Percentiles rank a stretch among this genome's conserved stretches.
phyloP scores from a whole-genome alignment of 2,888 invertebrate genomes.

The Nomada hirtipes region DNA sequence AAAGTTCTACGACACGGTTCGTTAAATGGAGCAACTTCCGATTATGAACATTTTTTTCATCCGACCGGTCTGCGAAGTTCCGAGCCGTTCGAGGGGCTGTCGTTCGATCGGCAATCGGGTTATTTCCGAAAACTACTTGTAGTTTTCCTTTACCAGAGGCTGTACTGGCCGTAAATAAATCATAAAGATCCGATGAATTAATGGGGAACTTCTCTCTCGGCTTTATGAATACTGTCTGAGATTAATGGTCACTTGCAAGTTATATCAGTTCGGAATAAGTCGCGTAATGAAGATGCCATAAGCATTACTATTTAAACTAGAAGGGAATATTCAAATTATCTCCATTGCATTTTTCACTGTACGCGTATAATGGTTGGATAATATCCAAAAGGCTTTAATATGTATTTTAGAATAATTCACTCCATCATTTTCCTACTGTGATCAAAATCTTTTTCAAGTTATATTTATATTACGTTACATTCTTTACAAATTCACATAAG shows the following conservation, averaged over 20 bases:
- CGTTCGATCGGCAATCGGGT: not conserved
- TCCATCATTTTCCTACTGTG: no score
- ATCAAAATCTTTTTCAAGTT: no score
- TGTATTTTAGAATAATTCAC: no score
- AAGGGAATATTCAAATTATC: no score
- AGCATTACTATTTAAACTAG: no score
- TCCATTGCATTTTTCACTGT: conserved; percentile 25
- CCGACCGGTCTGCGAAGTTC: not conserved
- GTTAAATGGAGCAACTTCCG: conserved; percentile 28
- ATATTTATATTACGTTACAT: no score
- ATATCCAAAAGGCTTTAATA: no score
- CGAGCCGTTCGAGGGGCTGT: not conserved
- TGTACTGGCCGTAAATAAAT: conserved; percentile 6
- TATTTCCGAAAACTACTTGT: conserved; percentile 31
- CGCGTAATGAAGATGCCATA: not conserved
- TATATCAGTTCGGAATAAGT: not conserved
- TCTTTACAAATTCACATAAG: not conserved
- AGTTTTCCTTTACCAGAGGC: not conserved
- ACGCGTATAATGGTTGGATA: no score
- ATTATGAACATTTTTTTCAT: conserved; percentile 11
- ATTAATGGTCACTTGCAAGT: not conserved
- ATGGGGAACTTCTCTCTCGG: not conserved
- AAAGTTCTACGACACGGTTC: conserved; percentile 40
- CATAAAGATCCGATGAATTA: conserved; percentile 9
- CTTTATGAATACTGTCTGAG: not conserved